Evolutionary conservation across 2,113 vertebrate genomes (phyloP), one percentile per base, ranked within the genome.

Genomic region (Laticauda colubrina): DNA sequence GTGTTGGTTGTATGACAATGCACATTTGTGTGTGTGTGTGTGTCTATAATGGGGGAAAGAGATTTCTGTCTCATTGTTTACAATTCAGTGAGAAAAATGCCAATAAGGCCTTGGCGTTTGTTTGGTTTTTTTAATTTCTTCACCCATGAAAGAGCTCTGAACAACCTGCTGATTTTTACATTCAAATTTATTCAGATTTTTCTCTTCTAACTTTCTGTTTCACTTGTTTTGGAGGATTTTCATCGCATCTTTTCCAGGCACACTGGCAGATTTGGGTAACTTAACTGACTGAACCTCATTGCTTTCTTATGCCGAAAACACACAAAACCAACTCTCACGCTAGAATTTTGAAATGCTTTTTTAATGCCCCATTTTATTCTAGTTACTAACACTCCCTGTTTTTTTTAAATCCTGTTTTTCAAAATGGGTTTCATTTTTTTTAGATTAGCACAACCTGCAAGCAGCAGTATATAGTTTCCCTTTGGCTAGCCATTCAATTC

Each of bases 71-170:
- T 94, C 15, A 48, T 95, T 93, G 91, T 96, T 93, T 94, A 51
- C 64, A 94, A 75, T 96, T 96, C 95, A 96, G 94, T 53, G 94
- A 94, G 89, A 94, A 95, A 93, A 4, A 43, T 54, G 93, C 93
- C 92, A 94, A 93, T 0, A 95, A 96, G 96, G 97, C 95, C 94
- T 81, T 92, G 55, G 45, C 14, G 3, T 7, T 81, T 1, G 18
- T 48, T 7, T 81, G 1, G 18, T 48, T 85, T 92, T 59, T 69
- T 91, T 89, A 51, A 51, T 51, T 51, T 92, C 90, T 59, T 94
- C 96, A 96, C 95, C 94, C 57, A 57, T 96, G 97, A 95, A 97
- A 93, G 96, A 97, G 95, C 97, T 92, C 95, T 95, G 97, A 97
- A 96, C 93, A 95, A 93, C 93, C 96, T 94, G 89, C 0, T 9